These are phyloP conservation scores for Adelosebastes latens DNA, from an alignment of 2,797 vertebrate genomes.

Conservation along the genomic window DNA sequence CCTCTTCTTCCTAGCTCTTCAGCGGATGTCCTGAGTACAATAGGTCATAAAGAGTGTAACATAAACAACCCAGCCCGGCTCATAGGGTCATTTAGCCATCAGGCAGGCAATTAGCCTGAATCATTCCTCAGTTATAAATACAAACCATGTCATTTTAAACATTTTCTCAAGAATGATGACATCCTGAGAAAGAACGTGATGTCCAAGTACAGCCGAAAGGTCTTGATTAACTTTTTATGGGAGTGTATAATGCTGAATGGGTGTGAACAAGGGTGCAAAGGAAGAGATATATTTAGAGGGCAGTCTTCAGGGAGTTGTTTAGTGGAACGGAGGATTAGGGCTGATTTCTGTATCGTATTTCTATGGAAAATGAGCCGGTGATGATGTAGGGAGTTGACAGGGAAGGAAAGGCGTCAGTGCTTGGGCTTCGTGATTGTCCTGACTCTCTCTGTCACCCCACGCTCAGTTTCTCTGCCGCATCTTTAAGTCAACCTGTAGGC, in stretches of 20 bases:
- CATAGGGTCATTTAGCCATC: constrained; percentile 48
- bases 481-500: constrained; percentile 32
- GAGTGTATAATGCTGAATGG: not conserved
- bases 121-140: constrained; percentile 35
- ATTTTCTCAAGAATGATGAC: constrained; percentile 30
- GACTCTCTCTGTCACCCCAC: constrained; percentile 21
- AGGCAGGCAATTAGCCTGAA: constrained; percentile 36
- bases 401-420: constrained; percentile 16
- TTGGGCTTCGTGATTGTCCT: not conserved
- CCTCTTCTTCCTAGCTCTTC: constrained; percentile 8
- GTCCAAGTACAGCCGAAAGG: not conserved
- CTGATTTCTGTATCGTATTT: constrained; percentile 52
- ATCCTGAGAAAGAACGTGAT: not conserved
- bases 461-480: not conserved
- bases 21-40: constrained; percentile 56
- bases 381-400: constrained; percentile 19
- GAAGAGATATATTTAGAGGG: constrained; percentile 27
- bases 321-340: constrained; percentile 42
- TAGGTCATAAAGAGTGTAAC: constrained; percentile 43
- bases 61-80: constrained; percentile 56
- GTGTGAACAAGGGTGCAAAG: constrained; percentile 2
- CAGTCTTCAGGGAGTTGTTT: constrained; percentile 11
- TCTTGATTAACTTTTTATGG: constrained; percentile 32
- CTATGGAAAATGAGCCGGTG: constrained; percentile 49
- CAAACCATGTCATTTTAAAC: constrained; percentile 22